phyloP scores from a whole-genome alignment of 2,113 vertebrate genomes.

The Psilopogon haemacephalus region DNA sequence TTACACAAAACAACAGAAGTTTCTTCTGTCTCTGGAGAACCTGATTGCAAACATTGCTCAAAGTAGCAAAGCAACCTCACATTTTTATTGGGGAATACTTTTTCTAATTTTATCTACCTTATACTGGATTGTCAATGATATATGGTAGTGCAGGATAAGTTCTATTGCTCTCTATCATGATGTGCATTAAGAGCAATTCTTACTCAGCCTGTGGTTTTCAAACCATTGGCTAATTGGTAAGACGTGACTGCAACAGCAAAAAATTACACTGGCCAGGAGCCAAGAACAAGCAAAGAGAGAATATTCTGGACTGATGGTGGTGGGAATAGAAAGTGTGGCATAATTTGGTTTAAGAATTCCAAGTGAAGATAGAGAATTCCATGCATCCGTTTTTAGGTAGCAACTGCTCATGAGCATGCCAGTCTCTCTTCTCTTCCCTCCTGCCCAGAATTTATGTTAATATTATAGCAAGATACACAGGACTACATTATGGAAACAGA shows the following conservation, averaged over 20 bases:
- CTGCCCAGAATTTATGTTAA: not conserved
- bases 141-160: not conserved
- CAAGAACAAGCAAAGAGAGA: not conserved
- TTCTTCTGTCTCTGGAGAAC: not conserved
- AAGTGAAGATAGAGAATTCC: not conserved
- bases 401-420: not conserved
- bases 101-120: not conserved
- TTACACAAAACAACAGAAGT: not conserved
- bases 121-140: not conserved
- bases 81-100: not conserved
- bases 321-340: fast-evolving
- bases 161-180: not conserved
- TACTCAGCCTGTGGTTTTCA: not conserved
- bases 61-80: not conserved
- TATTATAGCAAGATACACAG: no score
- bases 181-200: not conserved
- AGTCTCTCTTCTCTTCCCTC: not conserved
- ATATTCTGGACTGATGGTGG: not conserved
- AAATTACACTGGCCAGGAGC: not conserved
- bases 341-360: not conserved
- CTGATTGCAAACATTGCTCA: not conserved
- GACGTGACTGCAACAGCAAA: not conserved
- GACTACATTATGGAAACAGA: not conserved
- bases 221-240: not conserved
- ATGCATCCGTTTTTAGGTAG: not conserved